These are phyloP conservation scores for Xestoiulus laeticollis DNA, from an alignment of 2,888 invertebrate species.

Conservation along the genomic window DNA sequence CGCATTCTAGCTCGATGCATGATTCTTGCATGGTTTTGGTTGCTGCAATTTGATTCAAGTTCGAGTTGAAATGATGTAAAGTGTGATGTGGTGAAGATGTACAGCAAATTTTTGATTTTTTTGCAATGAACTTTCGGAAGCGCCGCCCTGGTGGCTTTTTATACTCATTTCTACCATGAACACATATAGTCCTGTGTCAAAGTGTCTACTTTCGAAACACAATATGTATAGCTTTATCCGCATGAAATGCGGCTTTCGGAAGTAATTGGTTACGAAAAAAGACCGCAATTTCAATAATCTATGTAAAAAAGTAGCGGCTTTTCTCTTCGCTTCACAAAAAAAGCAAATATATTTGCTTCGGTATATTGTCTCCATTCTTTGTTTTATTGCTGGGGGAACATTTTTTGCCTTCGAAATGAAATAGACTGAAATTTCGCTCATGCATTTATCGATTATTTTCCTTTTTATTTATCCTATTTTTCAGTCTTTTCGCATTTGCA, in stretches of 20 bases:
- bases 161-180: no score
- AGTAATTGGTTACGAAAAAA: neutral
- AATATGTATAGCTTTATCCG: neutral
- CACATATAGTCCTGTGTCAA: neutral
- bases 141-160: neutral
- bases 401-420: neutral
- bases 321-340: neutral
- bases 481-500: conserved; percentile 24
- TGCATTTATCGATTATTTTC: conserved; percentile 37
- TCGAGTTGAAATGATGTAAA: no score
- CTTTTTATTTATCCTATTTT: neutral
- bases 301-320: neutral
- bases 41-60: no score
- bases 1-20: no score
- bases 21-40: no score
- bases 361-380: conserved; percentile 21
- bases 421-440: neutral
- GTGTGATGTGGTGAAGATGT: no score
- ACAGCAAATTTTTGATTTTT: no score
- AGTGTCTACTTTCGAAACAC: neutral
- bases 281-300: conserved; percentile 22
- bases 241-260: neutral
- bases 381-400: conserved; percentile 19
- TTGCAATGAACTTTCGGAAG: neutral
- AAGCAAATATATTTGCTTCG: neutral